phyloP scores from a whole-genome alignment of 1,140 invertebrate genomes.

The Drosophila yakuba region DNA sequence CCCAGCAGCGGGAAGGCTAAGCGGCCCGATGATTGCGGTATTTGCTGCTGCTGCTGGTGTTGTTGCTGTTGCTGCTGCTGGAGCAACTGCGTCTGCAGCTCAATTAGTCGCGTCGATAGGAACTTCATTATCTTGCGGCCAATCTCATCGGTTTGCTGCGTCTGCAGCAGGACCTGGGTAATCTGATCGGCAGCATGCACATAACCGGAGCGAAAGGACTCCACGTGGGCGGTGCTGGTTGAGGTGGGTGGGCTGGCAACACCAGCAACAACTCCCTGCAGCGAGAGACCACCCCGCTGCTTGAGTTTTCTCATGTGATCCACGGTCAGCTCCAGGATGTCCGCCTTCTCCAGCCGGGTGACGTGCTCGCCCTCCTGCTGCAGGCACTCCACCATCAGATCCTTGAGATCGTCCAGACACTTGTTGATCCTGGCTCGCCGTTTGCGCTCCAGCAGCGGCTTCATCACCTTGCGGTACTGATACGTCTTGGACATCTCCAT shows the following conservation, averaged over 20 bases:
- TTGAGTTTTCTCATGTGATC: constrained; percentile 95
- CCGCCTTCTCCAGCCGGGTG: constrained; percentile 97
- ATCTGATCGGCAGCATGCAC: constrained; percentile 97
- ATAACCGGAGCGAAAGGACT: constrained; percentile 95
- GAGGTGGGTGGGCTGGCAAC: constrained; percentile 17
- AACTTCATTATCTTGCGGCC: constrained; percentile 93
- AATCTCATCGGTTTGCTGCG: constrained; percentile 92
- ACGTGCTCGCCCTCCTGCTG: constrained; percentile 94
- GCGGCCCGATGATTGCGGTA: constrained; percentile 42
- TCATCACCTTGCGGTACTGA: constrained; percentile 97
- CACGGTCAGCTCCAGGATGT: constrained; percentile 98
- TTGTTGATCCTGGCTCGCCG: constrained; percentile 96
- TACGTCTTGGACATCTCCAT: constrained; percentile 91
- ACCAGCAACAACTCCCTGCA: constrained; percentile 72
- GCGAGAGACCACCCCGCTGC: constrained; percentile 75
- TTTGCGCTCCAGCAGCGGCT: constrained; percentile 97
- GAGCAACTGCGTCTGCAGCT: constrained; percentile 83
- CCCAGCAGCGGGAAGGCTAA: constrained; percentile 64
- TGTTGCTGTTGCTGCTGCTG: constrained; percentile 52
- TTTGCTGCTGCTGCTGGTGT: constrained; percentile 40
- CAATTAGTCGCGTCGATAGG: constrained; percentile 92
- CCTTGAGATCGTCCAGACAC: constrained; percentile 96
- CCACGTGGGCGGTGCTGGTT: constrained; percentile 86
- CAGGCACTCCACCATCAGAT: constrained; percentile 95
- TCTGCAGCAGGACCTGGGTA: constrained; percentile 91